Base-by-base conservation (phyloP, 2,888 invertebrate species). In the Selenia dentaria region DNA sequence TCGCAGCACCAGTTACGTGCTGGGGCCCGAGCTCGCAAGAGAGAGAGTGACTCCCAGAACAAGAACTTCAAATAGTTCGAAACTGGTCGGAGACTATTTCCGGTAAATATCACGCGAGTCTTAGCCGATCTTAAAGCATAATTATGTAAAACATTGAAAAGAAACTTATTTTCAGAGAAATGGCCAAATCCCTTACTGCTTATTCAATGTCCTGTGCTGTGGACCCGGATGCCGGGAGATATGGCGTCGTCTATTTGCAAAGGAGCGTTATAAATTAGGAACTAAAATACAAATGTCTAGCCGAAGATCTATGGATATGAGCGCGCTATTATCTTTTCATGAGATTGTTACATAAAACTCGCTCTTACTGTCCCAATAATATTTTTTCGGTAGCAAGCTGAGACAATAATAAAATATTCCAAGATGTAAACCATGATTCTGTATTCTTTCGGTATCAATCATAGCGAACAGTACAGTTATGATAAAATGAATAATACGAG, bases 281-380 rank as follows among this genome's bases (percentile, higher is more conserved):
- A 51, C 57, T 54, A 51, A 54, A 57, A 57, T 47, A 50, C 54
- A 54, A 54, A 54, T 41, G 49, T 57, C 53, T 49, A 54, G 54
- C 44, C 38, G 36, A 51, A 51, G 51, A 54, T 57, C 45, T 51
- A 54, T 46, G 48, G 53, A 52, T 50, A 51, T 48, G 49, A 46
- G 54, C 35, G 22, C 38, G 46, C 45, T 50, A 50, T 57, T 50
- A 54, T 42, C 41, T 51, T 57, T 54, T 54, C 57, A 57, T 50
- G 49, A 42, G 39, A 48, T 36, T 45, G 44, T 52, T 51, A 47
- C 50, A 27, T 45, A 47, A 42, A 47, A 41, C 38, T 16, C 20
- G 25, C 32, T 32, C 22, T 22, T 11, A 25, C 22, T 48, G 33
- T 26, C 14, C 33, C 33, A 33, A 41, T 52, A 34, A 43, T 35